A percentile compares a stretch with the other conserved stretches of the same genome.
These are phyloP conservation scores for Poeciliopsis prolifica DNA, from an alignment of 2,113 vertebrate genomes.

Conservation along the genomic window DNA sequence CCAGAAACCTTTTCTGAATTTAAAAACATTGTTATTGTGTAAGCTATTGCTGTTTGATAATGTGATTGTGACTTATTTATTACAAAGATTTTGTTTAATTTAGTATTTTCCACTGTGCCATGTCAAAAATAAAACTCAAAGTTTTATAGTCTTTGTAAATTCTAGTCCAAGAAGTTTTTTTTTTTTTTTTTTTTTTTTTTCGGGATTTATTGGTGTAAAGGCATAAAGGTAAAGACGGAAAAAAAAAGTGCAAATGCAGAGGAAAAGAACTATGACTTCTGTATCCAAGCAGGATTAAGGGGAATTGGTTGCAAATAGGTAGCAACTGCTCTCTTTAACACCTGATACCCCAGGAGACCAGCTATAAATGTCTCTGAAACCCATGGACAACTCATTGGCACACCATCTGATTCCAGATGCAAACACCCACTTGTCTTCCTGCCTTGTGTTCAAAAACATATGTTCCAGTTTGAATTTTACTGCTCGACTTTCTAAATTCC, in stretches of 20 bases:
- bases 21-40: too few relatives aligned
- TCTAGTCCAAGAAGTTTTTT: not conserved
- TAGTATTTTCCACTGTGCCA: too few relatives aligned
- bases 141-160: too few relatives aligned
- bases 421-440: not conserved
- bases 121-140: too few relatives aligned
- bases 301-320: not conserved
- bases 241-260: not conserved
- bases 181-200: not conserved
- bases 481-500: not conserved
- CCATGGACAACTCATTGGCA: not conserved
- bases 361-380: not conserved
- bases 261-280: not conserved
- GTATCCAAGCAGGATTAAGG: not conserved
- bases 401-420: not conserved
- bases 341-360: not conserved
- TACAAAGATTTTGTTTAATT: too few relatives aligned
- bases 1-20: too few relatives aligned
- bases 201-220: not conserved
- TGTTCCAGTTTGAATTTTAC: not conserved
- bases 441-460: not conserved
- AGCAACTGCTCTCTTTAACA: not conserved
- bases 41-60: too few relatives aligned
- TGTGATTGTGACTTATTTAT: too few relatives aligned
- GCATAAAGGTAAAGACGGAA: not conserved